These are phyloP conservation scores for Helicoverpa assulta DNA, from an alignment of 2,888 invertebrate genomes.

Conservation along the genomic window DNA sequence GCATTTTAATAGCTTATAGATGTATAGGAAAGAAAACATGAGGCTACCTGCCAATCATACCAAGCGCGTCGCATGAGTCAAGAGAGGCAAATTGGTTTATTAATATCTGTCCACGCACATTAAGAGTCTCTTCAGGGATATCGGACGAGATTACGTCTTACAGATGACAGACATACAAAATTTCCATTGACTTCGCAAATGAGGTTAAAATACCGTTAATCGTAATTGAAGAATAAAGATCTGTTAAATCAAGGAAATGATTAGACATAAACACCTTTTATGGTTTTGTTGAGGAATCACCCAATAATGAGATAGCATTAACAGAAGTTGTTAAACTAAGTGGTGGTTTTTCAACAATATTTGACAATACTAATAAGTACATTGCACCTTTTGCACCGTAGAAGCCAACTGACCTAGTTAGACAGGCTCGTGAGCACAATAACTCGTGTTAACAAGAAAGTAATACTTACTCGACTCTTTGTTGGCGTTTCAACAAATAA, in stretches of 20 bases:
- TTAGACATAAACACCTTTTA: not conserved
- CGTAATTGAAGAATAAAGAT: conserved; percentile 3
- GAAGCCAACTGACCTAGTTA: conserved; percentile 47
- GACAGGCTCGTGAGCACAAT: conserved; percentile 40
- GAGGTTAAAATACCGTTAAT: not conserved
- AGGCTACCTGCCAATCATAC: conserved; percentile 52
- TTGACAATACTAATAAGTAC: conserved; percentile 30
- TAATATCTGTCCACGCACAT: conserved; percentile 21
- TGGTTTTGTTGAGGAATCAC: not conserved
- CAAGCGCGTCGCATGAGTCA: conserved; percentile 45
- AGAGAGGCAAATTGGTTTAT: conserved; percentile 55
- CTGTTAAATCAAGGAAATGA: not conserved
- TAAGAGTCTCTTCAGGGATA: conserved; percentile 4
- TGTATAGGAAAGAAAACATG: conserved; percentile 3
- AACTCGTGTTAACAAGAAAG: conserved; percentile 52
- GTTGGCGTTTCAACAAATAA: conserved; percentile 49
- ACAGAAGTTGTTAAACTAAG: not conserved
- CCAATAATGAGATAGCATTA: not conserved
- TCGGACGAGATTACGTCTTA: not conserved
- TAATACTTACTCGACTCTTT: conserved; percentile 27
- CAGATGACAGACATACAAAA: not conserved
- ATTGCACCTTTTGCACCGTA: conserved; percentile 41
- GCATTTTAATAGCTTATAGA: conserved; percentile 39
- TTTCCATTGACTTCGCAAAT: not conserved
- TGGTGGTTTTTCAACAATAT: conserved; percentile 2